Evolutionary conservation across 2,797 vertebrate species (phyloP).

Genomic region (Capromys pilorides): DNA sequence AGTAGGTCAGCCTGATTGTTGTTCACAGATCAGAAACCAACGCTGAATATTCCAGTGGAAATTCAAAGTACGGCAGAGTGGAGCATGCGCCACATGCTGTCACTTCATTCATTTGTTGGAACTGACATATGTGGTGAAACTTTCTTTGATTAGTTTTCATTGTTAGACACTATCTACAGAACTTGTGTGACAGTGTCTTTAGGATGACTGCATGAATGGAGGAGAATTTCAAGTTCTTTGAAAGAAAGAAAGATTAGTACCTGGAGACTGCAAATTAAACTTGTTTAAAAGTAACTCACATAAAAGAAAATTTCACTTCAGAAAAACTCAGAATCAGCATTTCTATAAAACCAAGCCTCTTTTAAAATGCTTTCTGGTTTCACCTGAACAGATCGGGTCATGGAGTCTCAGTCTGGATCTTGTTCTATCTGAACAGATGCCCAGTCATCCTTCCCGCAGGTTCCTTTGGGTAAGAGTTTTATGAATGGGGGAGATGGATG

Average conservation of each 20-base stretch:
- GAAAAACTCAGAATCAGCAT: conserved; percentile 52
- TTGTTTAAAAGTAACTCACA: conserved; percentile 55
- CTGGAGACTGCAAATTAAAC: conserved; percentile 62
- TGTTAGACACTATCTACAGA: conserved; percentile 47
- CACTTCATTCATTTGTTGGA: conserved; percentile 52
- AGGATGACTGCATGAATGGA: conserved; percentile 21
- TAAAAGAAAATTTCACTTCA: conserved; percentile 57
- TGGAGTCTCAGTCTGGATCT: conserved; percentile 19
- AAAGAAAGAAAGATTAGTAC: conserved; percentile 65
- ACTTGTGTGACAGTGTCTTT: neutral
- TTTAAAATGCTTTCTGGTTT: conserved; percentile 44
- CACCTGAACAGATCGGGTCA: neutral
- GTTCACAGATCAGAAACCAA: conserved; percentile 27
- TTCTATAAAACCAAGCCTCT: conserved; percentile 31
- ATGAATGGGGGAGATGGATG: neutral
- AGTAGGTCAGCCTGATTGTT: neutral
- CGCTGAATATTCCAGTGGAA: conserved; percentile 45
- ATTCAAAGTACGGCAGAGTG: conserved; percentile 46
- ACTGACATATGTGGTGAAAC: conserved; percentile 14
- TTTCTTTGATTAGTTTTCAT: conserved; percentile 63
- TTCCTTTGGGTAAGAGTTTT: neutral
- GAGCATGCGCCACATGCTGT: conserved; percentile 10
- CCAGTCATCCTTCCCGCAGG: neutral
- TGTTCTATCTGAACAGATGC: conserved; percentile 7
- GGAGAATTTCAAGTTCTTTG: conserved; percentile 57